phyloP scores from a whole-genome alignment of 2,888 invertebrate species.

The Artemia sinica region DNA sequence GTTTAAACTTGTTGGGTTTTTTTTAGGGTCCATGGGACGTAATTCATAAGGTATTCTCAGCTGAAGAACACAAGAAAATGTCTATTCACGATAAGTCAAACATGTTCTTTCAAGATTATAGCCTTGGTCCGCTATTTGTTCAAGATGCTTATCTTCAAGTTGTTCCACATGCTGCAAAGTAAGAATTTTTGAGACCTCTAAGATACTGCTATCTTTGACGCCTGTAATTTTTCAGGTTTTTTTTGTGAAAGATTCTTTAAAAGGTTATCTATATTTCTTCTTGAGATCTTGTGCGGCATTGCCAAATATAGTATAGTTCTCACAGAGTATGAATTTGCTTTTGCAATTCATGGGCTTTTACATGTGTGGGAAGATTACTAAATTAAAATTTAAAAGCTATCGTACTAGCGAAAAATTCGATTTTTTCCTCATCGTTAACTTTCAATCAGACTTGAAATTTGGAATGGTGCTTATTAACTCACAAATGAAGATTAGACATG shows the following conservation, averaged over 20 bases:
- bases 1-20: slow-evolving; percentile 12
- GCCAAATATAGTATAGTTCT: no score
- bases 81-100: slow-evolving; percentile 61
- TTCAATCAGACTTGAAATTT: no score
- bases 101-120: slow-evolving; percentile 93
- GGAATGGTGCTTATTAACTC: no score
- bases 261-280: slow-evolving; percentile 9
- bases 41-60: slow-evolving; percentile 65
- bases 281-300: not conserved
- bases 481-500: no score
- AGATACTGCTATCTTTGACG: no score
- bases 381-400: no score
- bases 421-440: no score
- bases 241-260: no score
- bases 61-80: slow-evolving; percentile 58
- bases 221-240: not conserved
- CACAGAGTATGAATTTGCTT: no score
- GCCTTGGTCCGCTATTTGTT: slow-evolving; percentile 83
- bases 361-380: no score
- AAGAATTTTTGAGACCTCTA: slow-evolving; percentile 24
- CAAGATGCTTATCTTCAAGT: slow-evolving; percentile 88
- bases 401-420: no score
- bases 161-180: slow-evolving; percentile 39
- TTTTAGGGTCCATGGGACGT: slow-evolving; percentile 82
- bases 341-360: no score